Conservation (phyloP, 2,797 vertebrate genomes). For the Halcyon leucocephala region DNA sequence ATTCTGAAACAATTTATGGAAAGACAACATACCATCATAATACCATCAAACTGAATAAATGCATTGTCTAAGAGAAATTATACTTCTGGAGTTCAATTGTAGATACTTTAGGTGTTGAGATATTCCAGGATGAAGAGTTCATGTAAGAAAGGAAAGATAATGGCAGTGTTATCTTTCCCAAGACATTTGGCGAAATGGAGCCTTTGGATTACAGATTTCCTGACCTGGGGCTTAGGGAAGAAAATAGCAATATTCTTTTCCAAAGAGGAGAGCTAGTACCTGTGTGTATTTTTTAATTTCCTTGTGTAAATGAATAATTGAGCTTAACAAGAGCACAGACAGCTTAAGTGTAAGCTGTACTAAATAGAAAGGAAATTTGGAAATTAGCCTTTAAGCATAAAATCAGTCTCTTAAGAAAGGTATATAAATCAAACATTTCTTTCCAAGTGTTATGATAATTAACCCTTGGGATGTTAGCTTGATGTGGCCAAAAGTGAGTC, state of each 20-base stretch:
- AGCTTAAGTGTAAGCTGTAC: not conserved
- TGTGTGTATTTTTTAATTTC: not conserved
- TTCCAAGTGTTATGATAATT: not conserved
- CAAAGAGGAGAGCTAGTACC: not conserved
- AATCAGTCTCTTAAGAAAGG: not conserved
- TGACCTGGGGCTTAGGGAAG: not conserved
- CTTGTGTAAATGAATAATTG: not conserved
- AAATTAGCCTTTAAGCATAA: not conserved
- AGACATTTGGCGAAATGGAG: not conserved
- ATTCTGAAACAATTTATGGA: not conserved
- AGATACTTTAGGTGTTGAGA: not conserved
- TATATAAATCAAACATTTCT: not conserved
- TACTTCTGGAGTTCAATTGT: not conserved
- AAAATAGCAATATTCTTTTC: not conserved
- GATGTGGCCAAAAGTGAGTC: not conserved
- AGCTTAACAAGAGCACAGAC: not conserved
- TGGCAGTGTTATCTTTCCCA: not conserved
- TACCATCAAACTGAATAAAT: not conserved
- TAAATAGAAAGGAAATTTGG: not conserved
- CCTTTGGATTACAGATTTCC: not conserved
- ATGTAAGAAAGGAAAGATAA: not conserved
- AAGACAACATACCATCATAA: not conserved
- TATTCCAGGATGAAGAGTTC: not conserved
- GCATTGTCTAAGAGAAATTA: not conserved
- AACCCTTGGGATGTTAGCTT: not conserved